Base-by-base conservation (phyloP, 2,888 invertebrate genomes). In the Cosmia pyralina region DNA sequence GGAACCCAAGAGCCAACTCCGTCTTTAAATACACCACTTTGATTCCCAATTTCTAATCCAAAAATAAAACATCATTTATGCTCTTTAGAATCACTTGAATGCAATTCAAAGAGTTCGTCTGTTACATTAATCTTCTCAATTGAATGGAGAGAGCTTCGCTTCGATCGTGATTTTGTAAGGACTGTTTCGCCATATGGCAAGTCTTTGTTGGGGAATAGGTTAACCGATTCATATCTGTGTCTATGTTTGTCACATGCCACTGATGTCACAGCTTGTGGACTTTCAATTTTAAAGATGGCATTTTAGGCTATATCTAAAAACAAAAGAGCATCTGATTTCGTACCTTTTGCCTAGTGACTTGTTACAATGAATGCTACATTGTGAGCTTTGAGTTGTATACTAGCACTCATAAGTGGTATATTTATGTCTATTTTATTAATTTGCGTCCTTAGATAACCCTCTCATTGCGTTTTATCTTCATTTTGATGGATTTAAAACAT, bases 31-130 rank as follows among this genome's bases (percentile, higher is more conserved):
- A 66, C 34, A 69, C 44, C 79, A 79, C 62, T 80, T 78, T 72
- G 58, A 78, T 70, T 64, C 60, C 41, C n/a, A 76, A 79, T 77
- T 68, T 75, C 55, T 28, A 57, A 53, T 72, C 77, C 60, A 53
- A 72, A 87, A 83, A 85, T 87, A 85, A 63, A 77, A 69, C 67
- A 75, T 68, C 67, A 72, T 83, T 83, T 75, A 66, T 53, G 38
- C 85, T 83, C 75, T 77, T 79, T 65, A 77, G 67, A 82, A 79
- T 73, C 74, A 77, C 76, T 84, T 84, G 75, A 85, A 78, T 78
- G 79, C 68, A 58, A 70, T 75, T 67, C 53, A 57, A 66, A 80
- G 63, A 64, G 38, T 66, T 65, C 59, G 57, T 69, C 65, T 72
- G 78, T 72, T 64, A 64, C 69, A 84, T 84, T 76, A 67, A 82